Evolutionary conservation across 2,797 vertebrate species (phyloP).

Genomic region (Lagodon rhomboides): DNA sequence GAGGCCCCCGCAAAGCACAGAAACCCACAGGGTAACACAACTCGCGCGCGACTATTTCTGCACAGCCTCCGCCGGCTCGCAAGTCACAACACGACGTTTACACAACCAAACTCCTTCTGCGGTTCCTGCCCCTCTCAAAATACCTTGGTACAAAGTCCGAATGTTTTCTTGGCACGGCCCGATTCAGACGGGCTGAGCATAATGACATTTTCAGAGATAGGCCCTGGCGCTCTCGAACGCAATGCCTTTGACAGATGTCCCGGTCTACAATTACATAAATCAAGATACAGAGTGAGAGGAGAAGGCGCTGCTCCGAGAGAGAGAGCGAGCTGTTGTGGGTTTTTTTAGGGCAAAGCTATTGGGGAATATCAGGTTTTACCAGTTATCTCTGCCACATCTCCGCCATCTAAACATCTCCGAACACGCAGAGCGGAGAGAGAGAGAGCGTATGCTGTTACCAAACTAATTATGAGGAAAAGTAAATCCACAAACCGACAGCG

Average conservation of each 20-base stretch:
- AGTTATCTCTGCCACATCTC: conserved; percentile 79
- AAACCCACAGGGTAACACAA: conserved; percentile 54
- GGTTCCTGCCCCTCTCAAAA: conserved; percentile 84
- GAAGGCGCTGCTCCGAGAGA: conserved; percentile 56
- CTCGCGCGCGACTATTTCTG: conserved; percentile 78
- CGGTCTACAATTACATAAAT: conserved; percentile 84
- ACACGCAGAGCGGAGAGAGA: conserved; percentile 52
- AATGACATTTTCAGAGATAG: conserved; percentile 90
- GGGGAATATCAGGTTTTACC: conserved; percentile 80
- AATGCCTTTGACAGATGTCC: conserved; percentile 86
- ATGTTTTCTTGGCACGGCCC: conserved; percentile 84
- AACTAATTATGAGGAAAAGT: conserved; percentile 80
- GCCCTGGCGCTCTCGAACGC: conserved; percentile 79
- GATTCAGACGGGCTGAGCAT: conserved; percentile 78
- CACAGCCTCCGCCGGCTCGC: conserved; percentile 66
- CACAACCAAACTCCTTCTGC: conserved; percentile 76
- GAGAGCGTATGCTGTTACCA: conserved; percentile 74
- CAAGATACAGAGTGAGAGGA: conserved; percentile 74
- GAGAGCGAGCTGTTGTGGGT: conserved; percentile 68
- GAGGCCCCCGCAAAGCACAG: conserved; percentile 66
- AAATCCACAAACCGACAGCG: conserved; percentile 73
- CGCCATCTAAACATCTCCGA: conserved; percentile 77
- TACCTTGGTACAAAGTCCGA: conserved; percentile 85
- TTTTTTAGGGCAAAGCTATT: conserved; percentile 66
- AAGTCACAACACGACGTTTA: conserved; percentile 83